Evolutionary conservation across 2,113 vertebrate genomes (phyloP), one percentile per base, ranked within the genome.

Genomic region (Pteruthius melanotis): DNA sequence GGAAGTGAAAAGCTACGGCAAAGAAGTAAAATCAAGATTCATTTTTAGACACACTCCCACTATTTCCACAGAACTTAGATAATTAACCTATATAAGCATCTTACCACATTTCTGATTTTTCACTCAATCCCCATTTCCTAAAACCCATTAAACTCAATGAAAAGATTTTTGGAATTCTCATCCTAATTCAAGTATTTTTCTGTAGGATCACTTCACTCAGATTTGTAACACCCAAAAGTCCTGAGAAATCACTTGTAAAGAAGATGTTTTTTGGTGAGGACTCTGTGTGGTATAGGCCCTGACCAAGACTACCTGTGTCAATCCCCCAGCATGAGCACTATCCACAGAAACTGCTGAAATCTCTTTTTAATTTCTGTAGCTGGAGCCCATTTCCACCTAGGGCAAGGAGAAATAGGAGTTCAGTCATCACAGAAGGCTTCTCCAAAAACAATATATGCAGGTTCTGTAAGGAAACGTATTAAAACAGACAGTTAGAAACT

Each of bases 21-120:
- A 89, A 93, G 63, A 86, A 81, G n/a, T 56, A 90, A 95, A 94
- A 94, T 78, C 52, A 95, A 70, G 63, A 33, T 70, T 81, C 19
- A 78, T 92, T 93, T 92, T 94, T 54, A 87, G 72, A 78, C 44
- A 56, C 7, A 53, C 3, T 66, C 15, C 15, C 66, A 88, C 44
- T 31, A 24, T 83, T 80, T 57, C n/a, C 44, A 87, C 42, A 66
- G 63, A 89, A 66, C 16, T 33, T 66, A 33, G 16, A 68, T 83
- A 50, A 88, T 78, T 89, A 78, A 74, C n/a, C 50, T 83, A 20
- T n/a, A 11, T 33, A 92, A 70, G 63, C n/a, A 83, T 50, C 21
- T 86, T 63, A 60, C 1, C 9, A 70, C 13, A 59, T 81, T 86
- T 90, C 60, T 93, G 64, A n/a, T 66, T 87, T 94, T 66, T 78